Conservation (phyloP, 1,140 invertebrate genomes). For the Drosophila willistoni region DNA sequence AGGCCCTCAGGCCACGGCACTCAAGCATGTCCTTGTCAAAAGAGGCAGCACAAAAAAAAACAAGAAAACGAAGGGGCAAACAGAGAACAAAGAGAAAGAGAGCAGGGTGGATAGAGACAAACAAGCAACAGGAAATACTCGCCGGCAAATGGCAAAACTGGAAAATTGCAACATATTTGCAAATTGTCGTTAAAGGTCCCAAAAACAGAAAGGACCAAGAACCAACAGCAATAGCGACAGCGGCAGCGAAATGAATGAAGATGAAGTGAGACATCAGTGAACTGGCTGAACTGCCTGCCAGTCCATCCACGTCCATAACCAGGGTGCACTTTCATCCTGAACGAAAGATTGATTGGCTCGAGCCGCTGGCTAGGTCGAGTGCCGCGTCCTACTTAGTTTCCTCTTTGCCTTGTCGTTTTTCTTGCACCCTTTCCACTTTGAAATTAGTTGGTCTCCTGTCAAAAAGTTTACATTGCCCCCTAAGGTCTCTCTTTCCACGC, state of each 20-base stretch:
- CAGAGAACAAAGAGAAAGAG: background rate
- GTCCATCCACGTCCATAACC: conserved; percentile 8
- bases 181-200: conserved; percentile 62
- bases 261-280: conserved; percentile 59
- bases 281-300: conserved; percentile 52
- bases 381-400: conserved; percentile 36
- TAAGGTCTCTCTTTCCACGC: background rate
- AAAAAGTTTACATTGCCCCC: conserved; percentile 43
- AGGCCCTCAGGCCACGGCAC: conserved; percentile 49
- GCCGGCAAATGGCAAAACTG: conserved; percentile 43
- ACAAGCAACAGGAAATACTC: conserved; percentile 31
- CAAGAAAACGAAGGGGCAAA: conserved; percentile 16
- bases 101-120: conserved; percentile 11
- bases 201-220: conserved; percentile 15
- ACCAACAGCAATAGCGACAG: conserved; percentile 3
- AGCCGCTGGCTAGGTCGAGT: conserved; percentile 23
- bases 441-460: conserved; percentile 52
- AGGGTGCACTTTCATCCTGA: conserved; percentile 3
- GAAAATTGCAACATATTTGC: conserved; percentile 78
- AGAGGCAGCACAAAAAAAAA: conserved; percentile 10
- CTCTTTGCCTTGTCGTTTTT: conserved; percentile 14
- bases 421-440: conserved; percentile 20
- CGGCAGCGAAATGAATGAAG: conserved; percentile 70
- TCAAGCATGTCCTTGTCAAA: conserved; percentile 41
- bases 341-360: conserved; percentile 58